Evolutionary conservation across 2,888 invertebrate species (phyloP).

Genomic region (Therioaphis trifolii): DNA sequence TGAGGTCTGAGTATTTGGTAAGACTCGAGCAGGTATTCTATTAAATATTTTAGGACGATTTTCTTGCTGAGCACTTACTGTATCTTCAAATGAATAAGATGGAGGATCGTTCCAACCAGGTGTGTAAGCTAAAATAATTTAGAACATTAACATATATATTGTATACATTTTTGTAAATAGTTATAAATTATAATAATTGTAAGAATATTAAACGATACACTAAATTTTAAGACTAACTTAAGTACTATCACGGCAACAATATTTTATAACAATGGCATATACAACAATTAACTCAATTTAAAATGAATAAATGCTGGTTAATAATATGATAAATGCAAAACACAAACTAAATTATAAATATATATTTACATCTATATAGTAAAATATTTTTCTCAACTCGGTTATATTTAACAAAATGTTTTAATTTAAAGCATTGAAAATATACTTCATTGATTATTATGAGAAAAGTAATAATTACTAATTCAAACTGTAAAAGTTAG

Average conservation of each 20-base stretch:
- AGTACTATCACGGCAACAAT: neutral
- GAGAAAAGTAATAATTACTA: no score
- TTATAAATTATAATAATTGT: neutral
- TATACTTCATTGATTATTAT: no score
- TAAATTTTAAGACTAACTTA: neutral
- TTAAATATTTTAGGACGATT: slow-evolving; percentile 57
- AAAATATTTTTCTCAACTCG: no score
- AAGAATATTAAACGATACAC: neutral
- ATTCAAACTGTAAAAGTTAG: neutral
- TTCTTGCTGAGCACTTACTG: slow-evolving; percentile 53
- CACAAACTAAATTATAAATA: no score
- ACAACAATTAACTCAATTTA: neutral
- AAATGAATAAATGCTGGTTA: no score
- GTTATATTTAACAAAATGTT: no score
- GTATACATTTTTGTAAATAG: no score
- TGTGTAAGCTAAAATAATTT: slow-evolving; percentile 24
- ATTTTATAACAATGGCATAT: neutral
- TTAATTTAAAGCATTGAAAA: no score
- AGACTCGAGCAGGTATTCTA: slow-evolving; percentile 50
- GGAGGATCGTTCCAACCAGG: slow-evolving; percentile 60
- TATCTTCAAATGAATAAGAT: slow-evolving; percentile 56
- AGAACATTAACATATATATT: neutral
- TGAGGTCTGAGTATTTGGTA: neutral
- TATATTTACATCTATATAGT: no score
- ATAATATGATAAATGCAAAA: no score